Evolutionary conservation across 2,797 vertebrate genomes (phyloP).

Genomic region (Pteropus rufus): DNA sequence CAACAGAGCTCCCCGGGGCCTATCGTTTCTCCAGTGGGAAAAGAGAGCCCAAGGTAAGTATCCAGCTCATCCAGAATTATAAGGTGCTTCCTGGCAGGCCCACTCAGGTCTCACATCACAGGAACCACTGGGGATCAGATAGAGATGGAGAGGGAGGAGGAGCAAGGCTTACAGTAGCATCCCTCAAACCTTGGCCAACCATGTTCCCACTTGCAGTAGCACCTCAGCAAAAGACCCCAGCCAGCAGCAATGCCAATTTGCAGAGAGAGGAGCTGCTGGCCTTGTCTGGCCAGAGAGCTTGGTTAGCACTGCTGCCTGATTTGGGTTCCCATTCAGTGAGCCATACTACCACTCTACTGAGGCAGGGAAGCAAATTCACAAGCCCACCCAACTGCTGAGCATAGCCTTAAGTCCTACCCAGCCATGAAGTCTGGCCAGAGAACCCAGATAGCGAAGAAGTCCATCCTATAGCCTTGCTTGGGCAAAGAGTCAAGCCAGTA

Average conservation of each 20-base stretch:
- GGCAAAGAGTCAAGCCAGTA: neutral
- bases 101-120: neutral
- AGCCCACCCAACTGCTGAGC: neutral
- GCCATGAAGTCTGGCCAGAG: neutral
- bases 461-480: neutral
- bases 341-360: neutral
- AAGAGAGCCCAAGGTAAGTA: neutral
- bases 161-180: neutral
- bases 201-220: neutral
- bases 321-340: neutral
- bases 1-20: accelerated
- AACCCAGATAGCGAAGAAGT: neutral
- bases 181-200: neutral
- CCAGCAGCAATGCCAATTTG: neutral
- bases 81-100: neutral
- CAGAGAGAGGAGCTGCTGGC: neutral
- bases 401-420: neutral
- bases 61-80: neutral
- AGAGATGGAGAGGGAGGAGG: neutral
- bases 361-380: neutral
- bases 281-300: neutral
- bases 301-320: neutral
- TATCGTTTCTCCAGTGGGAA: neutral
- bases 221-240: neutral
- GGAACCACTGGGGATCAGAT: neutral